These are phyloP conservation scores for Diploscapter pachys DNA, from an alignment of 1,140 invertebrate genomes.

Conservation along the genomic window DNA sequence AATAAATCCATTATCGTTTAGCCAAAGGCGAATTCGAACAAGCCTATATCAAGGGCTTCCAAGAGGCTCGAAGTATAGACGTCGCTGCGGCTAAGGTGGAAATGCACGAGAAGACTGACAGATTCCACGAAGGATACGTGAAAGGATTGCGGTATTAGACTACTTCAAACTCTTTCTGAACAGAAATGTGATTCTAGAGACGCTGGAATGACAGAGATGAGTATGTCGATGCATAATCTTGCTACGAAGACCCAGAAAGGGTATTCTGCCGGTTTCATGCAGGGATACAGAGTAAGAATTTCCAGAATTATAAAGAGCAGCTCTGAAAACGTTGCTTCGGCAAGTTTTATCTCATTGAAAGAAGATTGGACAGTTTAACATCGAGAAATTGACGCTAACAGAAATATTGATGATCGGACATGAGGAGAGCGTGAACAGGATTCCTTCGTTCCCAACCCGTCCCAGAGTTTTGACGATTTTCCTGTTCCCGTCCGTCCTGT, in stretches of 20 bases:
- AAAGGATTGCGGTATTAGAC: conserved; percentile 44
- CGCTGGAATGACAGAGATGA: conserved; percentile 54
- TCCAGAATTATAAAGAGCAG: too few relatives aligned
- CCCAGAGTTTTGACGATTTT: too few relatives aligned
- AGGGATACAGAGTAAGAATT: conserved; percentile 47
- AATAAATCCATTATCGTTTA: conserved; percentile 12
- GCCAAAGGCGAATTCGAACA: conserved; percentile 54
- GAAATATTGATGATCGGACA: conserved; percentile 9
- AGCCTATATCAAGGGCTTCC: conserved; percentile 50
- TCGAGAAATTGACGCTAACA: too few relatives aligned
- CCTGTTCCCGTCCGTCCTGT: too few relatives aligned
- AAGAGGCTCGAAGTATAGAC: conserved; percentile 46
- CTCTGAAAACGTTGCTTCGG: too few relatives aligned
- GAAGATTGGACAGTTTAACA: too few relatives aligned
- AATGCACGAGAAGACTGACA: conserved; percentile 50
- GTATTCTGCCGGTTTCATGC: conserved; percentile 59
- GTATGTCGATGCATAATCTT: conserved; percentile 55
- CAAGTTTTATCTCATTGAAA: too few relatives aligned
- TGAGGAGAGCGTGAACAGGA: too few relatives aligned
- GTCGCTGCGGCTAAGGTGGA: conserved; percentile 42
- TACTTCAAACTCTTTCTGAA: neutral
- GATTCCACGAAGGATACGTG: conserved; percentile 53
- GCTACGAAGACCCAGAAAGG: conserved; percentile 43
- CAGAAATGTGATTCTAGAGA: conserved; percentile 33
- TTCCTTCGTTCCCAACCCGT: too few relatives aligned